Evolutionary conservation across 2,797 vertebrate species (phyloP), one percentile per base, ranked within the genome.

Genomic region (Sebastolobus alascanus): DNA sequence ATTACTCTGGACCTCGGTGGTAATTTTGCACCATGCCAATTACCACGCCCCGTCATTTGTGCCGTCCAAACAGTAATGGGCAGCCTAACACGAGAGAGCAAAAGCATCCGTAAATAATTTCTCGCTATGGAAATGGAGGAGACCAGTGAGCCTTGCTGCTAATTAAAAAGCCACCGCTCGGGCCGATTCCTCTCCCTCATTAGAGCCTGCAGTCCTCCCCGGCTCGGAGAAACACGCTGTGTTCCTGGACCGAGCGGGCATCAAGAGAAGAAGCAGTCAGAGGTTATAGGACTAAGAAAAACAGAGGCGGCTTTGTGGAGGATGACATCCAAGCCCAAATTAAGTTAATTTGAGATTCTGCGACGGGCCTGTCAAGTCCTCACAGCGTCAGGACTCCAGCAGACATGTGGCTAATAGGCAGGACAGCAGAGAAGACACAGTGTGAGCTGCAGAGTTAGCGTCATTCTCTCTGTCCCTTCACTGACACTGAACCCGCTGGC

Each of bases 271-370:
- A 20, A 25, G 69, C 75, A 85, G 81, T 87, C 87, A 83, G 72
- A 83, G 91, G 87, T 87, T 71, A 54, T 54, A 71, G 73, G 69
- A 63, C 75, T 77, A 29, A 59, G 68, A 80, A 71, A 75, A 73
- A 67, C 20, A 6, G 25, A 84, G 80, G 59, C n/a, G 37, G 77
- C 85, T 93, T 89, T 87, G 85, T 58, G 46, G 56, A 82, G 67
- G 82, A 85, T 86, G 90, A 88, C 83, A 82, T 89, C 89, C 83
- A 73, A 78, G 77, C 82, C 81, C 81, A 92, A 93, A 94, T 94
- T 79, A 95, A 87, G 90, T 90, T 89, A 84, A 90, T 93, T 91
- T 87, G 89, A 89, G 87, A 73, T 90, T 92, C 75, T 84, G 72
- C 63, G 40, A 86, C 40, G 25, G 77, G 59, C 56, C 81, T 85